Evolutionary conservation across 1,140 invertebrate species (phyloP), one percentile per base, ranked within the genome.

Genomic region (Magallana angulata): DNA sequence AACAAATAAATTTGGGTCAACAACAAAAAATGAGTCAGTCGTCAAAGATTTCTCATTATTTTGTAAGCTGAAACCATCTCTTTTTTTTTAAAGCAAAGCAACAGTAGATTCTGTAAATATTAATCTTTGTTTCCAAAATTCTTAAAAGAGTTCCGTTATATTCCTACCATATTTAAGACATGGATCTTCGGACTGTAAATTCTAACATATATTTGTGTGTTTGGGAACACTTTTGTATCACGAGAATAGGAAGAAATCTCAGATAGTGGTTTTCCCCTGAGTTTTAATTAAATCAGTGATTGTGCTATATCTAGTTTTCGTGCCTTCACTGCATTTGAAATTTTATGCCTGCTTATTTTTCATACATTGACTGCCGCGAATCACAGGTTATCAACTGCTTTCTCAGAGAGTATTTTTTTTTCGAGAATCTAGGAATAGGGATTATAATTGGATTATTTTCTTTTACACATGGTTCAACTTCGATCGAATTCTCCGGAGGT

Each of bases 271-370:
- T 76, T 76, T 30, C 68, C 68, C 68, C 36, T 76, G 68, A 76
- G 68, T 76, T 30, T 71, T 76, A 76, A 76, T 76, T 76, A 76
- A 76, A 18, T 76, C 68, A 76, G 68, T 30, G 11, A 30, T 30
- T 18, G 68, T 76, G 68, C 68, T 76, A 30, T 76, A 76, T 76
- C 68, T 76, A 12, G 68, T 30, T 30, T 30, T 76, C 68, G 68
- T 76, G 24, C 68, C 68, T 76, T 76, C 68, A 30, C 68, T 76
- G 68, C 68, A 76, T 76, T 76, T 76, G 30, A 76, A 76, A 76
- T 76, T 76, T 76, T 76, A 76, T 24, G 68, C 9, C 68, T 76
- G 68, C 68, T 76, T 30, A 76, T 24, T 76, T 76, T 76, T 36
- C 68, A 76, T 76, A 76, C 18, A 76, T 76, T 76, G 68, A 30